Conservation (phyloP, 64 coral and sea anemone species). For the Orbicella faveolata region DNA sequence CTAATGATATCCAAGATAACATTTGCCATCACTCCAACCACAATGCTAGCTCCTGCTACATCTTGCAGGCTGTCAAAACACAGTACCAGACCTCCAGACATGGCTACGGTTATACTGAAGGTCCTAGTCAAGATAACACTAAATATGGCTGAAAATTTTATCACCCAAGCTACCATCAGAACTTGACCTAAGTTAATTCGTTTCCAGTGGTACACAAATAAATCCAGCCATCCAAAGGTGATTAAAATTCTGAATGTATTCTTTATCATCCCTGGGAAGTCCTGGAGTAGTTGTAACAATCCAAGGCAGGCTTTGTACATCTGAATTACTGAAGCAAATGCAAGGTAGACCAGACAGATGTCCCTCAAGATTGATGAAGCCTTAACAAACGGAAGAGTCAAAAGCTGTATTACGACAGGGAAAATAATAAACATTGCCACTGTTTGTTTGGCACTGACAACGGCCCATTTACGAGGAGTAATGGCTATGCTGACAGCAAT, state of each 20-base stretch:
- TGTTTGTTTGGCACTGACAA: conserved; percentile 58
- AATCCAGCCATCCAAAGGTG: conserved; percentile 77
- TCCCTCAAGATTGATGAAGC: conserved; percentile 56
- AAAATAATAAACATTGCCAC: conserved; percentile 61
- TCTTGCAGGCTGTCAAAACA: conserved; percentile 60
- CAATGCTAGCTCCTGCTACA: conserved; percentile 84
- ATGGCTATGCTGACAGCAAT: conserved; percentile 69
- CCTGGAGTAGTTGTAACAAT: conserved; percentile 43
- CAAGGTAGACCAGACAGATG: conserved; percentile 72
- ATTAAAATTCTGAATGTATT: conserved; percentile 62
- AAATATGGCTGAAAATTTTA: conserved; percentile 78
- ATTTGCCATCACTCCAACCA: conserved; percentile 66
- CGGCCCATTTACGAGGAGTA: conserved; percentile 59
- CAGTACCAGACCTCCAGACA: conserved; percentile 58
- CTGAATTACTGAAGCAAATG: conserved; percentile 60
- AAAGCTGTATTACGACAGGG: conserved; percentile 66
- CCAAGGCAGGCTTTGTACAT: conserved; percentile 70
- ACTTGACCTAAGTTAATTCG: conserved; percentile 64
- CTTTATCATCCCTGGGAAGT: conserved; percentile 60
- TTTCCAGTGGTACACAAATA: conserved; percentile 72
- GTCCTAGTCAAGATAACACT: neutral
- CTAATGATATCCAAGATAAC: conserved; percentile 39
- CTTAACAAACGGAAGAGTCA: conserved; percentile 57
- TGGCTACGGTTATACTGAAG: neutral
- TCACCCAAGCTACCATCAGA: conserved; percentile 73